These are phyloP conservation scores for Chloropsis hardwickii DNA, from an alignment of 2,113 vertebrate species.

Conservation along the genomic window DNA sequence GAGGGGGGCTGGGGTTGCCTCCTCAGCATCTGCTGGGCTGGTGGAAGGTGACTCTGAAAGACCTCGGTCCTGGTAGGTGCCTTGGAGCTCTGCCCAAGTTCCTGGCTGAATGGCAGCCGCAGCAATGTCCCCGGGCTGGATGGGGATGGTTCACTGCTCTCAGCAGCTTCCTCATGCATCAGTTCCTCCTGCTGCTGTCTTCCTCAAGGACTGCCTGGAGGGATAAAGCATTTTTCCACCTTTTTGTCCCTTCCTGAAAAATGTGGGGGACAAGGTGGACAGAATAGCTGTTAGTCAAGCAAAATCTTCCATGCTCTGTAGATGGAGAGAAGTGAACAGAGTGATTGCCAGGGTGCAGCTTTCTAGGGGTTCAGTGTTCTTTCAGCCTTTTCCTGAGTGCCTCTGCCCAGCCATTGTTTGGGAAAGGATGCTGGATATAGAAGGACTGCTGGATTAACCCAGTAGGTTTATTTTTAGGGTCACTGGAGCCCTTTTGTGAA, in stretches of 20 bases:
- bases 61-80: not conserved
- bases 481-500: not conserved
- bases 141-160: not conserved
- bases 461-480: not conserved
- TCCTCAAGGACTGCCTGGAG: not conserved
- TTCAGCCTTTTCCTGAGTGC: not conserved
- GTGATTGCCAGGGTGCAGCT: not conserved
- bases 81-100: not conserved
- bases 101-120: not conserved
- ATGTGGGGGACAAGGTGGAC: not conserved
- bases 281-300: not conserved
- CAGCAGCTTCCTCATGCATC: not conserved
- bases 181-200: not conserved
- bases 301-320: not conserved
- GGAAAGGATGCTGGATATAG: not conserved
- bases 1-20: not conserved
- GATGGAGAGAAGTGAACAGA: not conserved
- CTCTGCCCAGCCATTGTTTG: not conserved
- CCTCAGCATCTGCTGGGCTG: not conserved
- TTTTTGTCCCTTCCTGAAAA: not conserved
- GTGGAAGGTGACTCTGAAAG: not conserved
- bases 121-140: not conserved
- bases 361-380: not conserved
- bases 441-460: not conserved
- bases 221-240: not conserved